phyloP scores from a whole-genome alignment of 2,113 vertebrate genomes.

The Onychorhynchus coronatus region DNA sequence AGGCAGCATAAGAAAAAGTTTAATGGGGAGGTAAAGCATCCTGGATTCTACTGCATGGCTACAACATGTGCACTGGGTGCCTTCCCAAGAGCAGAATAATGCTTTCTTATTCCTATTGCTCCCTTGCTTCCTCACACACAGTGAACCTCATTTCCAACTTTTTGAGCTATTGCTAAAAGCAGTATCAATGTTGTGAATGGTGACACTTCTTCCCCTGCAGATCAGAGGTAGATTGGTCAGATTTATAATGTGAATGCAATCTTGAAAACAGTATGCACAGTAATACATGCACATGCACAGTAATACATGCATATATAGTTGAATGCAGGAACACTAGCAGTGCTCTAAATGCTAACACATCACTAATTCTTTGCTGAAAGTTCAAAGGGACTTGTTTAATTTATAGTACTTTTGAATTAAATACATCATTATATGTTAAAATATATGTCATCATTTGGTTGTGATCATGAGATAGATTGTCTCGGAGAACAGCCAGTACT shows the following conservation, averaged over 20 bases:
- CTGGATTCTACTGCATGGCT: not conserved
- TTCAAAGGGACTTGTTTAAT: not conserved
- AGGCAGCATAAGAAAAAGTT: not conserved
- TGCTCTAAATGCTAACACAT: not conserved
- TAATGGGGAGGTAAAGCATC: not conserved
- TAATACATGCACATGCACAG: not conserved
- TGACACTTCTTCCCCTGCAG: not conserved
- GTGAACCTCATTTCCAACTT: not conserved
- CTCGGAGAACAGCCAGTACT: not conserved
- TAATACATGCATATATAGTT: not conserved
- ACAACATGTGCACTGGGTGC: fast-evolving
- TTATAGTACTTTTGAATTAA: not conserved
- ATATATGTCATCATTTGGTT: not conserved
- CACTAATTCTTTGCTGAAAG: not conserved
- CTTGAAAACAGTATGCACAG: not conserved
- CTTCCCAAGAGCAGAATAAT: not conserved
- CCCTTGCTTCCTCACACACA: not conserved
- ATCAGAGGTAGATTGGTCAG: not conserved
- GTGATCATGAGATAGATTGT: not conserved
- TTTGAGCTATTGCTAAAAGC: not conserved
- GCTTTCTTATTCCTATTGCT: not conserved
- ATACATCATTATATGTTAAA: not conserved
- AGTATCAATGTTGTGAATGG: not conserved
- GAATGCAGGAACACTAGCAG: not conserved
- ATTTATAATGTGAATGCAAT: not conserved